Percentiles rank a stretch among this genome's conserved stretches.
These are phyloP conservation scores for Hippocampus barbouri DNA, from an alignment of 2,113 vertebrate species.

Conservation along the genomic window DNA sequence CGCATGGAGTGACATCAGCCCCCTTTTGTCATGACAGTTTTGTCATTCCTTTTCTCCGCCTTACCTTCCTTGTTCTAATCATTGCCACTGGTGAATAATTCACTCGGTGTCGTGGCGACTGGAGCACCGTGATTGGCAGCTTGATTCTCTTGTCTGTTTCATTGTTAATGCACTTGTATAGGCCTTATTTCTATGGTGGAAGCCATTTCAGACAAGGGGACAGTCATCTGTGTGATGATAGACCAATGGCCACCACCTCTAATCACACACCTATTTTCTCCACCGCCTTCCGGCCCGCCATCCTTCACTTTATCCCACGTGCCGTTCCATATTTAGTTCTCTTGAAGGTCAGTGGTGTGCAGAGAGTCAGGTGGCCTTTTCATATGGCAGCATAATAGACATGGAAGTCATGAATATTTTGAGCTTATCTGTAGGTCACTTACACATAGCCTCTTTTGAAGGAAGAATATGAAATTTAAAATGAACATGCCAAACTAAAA, in stretches of 20 bases:
- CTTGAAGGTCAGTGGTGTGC: conserved; percentile 21
- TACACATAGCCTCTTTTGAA: background rate
- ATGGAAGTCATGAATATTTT: conserved; percentile 5
- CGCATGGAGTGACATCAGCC: conserved; percentile 12
- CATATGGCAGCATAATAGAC: background rate
- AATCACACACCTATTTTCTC: conserved; percentile 18
- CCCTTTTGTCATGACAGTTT: conserved; percentile 39
- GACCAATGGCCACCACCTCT: conserved; percentile 18
- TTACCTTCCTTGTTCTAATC: conserved; percentile 61
- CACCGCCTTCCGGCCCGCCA: conserved; percentile 1
- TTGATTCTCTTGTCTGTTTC: conserved; percentile 65
- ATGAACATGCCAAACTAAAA: background rate
- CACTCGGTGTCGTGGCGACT: conserved; percentile 56
- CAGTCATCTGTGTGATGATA: conserved; percentile 36
- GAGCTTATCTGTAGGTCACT: background rate
- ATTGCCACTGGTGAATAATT: conserved; percentile 73
- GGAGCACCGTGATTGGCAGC: conserved; percentile 69
- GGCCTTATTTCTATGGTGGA: conserved; percentile 50
- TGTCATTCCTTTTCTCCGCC: conserved; percentile 31
- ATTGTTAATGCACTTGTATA: conserved; percentile 66
- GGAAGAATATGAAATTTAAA: background rate
- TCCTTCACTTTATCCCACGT: conserved; percentile 11
- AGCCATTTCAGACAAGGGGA: conserved; percentile 38
- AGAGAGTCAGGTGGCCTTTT: conserved; percentile 17
- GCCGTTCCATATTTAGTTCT: conserved; percentile 8